A percentile compares a stretch with the other conserved stretches of the same genome.
phyloP scores from a whole-genome alignment of 2,113 vertebrate species.

The Aphyosemion australe region DNA sequence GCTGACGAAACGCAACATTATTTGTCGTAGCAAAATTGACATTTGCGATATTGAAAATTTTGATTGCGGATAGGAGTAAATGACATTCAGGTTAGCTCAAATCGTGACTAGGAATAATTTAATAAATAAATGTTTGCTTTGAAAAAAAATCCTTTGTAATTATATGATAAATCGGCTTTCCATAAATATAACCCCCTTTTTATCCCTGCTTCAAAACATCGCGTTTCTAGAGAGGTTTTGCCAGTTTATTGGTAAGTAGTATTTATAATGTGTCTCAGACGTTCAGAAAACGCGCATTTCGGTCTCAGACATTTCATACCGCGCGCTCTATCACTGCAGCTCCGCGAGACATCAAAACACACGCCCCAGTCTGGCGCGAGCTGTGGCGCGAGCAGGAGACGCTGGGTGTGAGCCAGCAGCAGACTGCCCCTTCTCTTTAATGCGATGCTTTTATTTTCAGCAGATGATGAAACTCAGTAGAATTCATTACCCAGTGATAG shows the following conservation, averaged over 20 bases:
- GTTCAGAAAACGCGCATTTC: slow-evolving; percentile 9
- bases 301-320: slow-evolving; percentile 56
- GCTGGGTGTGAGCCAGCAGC: slow-evolving; percentile 50
- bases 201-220: neutral
- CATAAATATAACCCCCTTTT: neutral
- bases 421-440: slow-evolving; percentile 3
- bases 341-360: slow-evolving; percentile 61
- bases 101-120: too few relatives aligned
- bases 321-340: slow-evolving; percentile 47
- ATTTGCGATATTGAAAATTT: too few relatives aligned
- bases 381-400: slow-evolving; percentile 29
- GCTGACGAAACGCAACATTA: too few relatives aligned
- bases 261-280: neutral
- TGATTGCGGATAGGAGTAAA: too few relatives aligned
- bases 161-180: neutral
- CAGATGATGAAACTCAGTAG: slow-evolving; percentile 21
- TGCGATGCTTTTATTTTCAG: slow-evolving; percentile 18
- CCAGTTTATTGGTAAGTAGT: neutral
- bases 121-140: too few relatives aligned
- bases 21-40: too few relatives aligned
- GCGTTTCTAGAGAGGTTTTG: neutral
- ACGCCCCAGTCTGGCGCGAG: slow-evolving; percentile 18
- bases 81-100: too few relatives aligned
- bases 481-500: slow-evolving; percentile 2
- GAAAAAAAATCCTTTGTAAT: too few relatives aligned